phyloP scores from a whole-genome alignment of 2,888 invertebrate species.

The Netelia fuscicornis region DNA sequence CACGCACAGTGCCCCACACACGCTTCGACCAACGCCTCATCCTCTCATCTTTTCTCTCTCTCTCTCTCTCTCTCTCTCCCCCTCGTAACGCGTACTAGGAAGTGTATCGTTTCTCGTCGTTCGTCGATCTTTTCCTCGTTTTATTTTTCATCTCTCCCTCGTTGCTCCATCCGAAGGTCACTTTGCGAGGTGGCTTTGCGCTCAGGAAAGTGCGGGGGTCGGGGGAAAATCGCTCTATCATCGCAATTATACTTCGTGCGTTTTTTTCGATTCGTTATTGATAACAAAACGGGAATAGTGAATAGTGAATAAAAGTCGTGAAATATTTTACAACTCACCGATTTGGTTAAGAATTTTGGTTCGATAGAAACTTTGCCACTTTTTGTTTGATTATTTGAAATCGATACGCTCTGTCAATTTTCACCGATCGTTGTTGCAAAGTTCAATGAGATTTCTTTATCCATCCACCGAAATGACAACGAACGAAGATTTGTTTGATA shows the following conservation, averaged over 20 bases:
- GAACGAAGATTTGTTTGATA: not conserved
- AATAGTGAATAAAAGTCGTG: not conserved
- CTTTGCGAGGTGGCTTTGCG: not conserved
- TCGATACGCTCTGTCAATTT: no score
- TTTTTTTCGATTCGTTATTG: not conserved
- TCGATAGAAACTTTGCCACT: no score
- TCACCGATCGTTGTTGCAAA: no score
- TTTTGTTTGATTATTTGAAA: no score
- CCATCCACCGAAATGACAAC: not conserved
- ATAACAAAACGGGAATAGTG: not conserved
- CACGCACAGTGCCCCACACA: slow-evolving; percentile 27
- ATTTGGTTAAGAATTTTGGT: no score
- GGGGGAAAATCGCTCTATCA: not conserved
- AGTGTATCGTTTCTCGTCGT: slow-evolving; percentile 37
- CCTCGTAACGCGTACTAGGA: slow-evolving; percentile 51
- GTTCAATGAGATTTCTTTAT: no score
- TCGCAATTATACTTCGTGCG: no score
- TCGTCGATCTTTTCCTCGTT: slow-evolving; percentile 14
- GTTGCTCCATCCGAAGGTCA: not conserved
- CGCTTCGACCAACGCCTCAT: not conserved
- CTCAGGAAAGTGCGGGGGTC: not conserved
- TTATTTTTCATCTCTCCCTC: not conserved
- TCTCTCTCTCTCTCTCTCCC: slow-evolving; percentile 24
- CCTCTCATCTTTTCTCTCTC: slow-evolving; percentile 6
- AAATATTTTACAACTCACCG: not conserved